Base-by-base conservation (phyloP, 2,888 invertebrate genomes). In the Acanthopleura granulata region DNA sequence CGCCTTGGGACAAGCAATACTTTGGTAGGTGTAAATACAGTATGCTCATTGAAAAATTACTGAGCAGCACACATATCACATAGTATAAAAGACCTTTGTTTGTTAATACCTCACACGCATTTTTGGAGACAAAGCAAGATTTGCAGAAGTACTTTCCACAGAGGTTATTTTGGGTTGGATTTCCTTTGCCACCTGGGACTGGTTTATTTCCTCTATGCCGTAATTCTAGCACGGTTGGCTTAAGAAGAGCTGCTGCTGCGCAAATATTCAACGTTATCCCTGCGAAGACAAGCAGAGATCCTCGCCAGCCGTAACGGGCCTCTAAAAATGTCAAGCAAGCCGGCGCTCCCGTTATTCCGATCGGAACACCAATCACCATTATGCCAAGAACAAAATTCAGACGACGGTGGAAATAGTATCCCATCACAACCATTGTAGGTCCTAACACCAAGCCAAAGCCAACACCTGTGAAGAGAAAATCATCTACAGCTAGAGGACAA, bases 21-120 rank as follows among this genome's bases (percentile, higher is more conserved):
- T 27, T 66, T 18, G 66, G 66, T 25, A 66, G 66, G 14, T 66
- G 66, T 66, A 66, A 27, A 27, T 66, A 62, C 12, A 62, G n/a
- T 12, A 66, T 66, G 29, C 29, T 66, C 29, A 66, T 66, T 15
- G 25, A 3, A 6, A 66, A 66, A 1, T 66, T 66, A 27, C 66
- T 66, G 3, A 66, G 29, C 1, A 22, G 6, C 18, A 66, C 4
- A 6, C 4, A 6, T 22, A 66, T 25, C 16, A 66, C 22, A 66
- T 27, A 16, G 6, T 3, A 27, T 27, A 66, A 6, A 25, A 66
- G 29, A 16, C 66, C 6, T 22, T 27, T 22, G 16, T 66, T 66
- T 1, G 3, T 18, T 27, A 66, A 66, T 27, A 27, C 27, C 6
- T 57, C 18, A 22, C 12, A 22, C 3, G 16, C 6, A 1, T 66